phyloP scores from a whole-genome alignment of 2,113 vertebrate genomes.

The Eleginops maclovinus region DNA sequence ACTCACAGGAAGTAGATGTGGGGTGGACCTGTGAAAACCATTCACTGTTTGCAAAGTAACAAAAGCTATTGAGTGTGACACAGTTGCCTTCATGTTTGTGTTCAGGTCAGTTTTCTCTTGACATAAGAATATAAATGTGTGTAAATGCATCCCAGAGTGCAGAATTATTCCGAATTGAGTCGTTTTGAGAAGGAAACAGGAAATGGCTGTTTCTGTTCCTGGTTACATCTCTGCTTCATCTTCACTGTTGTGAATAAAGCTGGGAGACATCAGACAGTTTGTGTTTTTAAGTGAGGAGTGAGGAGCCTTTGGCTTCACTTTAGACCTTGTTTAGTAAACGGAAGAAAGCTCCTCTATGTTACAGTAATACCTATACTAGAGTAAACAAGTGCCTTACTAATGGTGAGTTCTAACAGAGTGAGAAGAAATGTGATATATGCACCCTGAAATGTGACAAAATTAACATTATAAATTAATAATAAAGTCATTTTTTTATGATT shows the following conservation, averaged over 20 bases:
- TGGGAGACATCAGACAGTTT: constrained; percentile 1
- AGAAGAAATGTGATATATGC: constrained; percentile 49
- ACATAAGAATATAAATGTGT: constrained; percentile 10
- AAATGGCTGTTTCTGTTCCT: not conserved
- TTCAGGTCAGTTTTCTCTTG: constrained; percentile 37
- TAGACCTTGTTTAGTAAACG: constrained; percentile 47
- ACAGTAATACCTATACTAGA: constrained; percentile 55
- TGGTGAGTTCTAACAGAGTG: constrained; percentile 44
- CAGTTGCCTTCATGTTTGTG: constrained; percentile 47
- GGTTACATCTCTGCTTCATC: constrained; percentile 35
- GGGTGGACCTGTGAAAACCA: constrained; percentile 53
- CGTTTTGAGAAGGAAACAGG: constrained; percentile 9
- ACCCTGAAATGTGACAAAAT: constrained; percentile 71
- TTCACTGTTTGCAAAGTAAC: constrained; percentile 50
- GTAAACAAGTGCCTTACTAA: constrained; percentile 64
- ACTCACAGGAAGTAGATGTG: constrained; percentile 66
- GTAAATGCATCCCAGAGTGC: constrained; percentile 1
- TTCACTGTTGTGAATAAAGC: constrained; percentile 22
- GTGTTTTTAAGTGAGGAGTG: constrained; percentile 24
- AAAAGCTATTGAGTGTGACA: constrained; percentile 57
- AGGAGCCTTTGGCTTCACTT: not conserved
- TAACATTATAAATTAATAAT: constrained; percentile 48
- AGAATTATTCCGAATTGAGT: not conserved
- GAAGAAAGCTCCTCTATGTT: constrained; percentile 51
- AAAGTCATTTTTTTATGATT: constrained; percentile 31